These are phyloP conservation scores for Strigamia maritima DNA, from an alignment of 2,888 invertebrate genomes.

Conservation along the genomic window DNA sequence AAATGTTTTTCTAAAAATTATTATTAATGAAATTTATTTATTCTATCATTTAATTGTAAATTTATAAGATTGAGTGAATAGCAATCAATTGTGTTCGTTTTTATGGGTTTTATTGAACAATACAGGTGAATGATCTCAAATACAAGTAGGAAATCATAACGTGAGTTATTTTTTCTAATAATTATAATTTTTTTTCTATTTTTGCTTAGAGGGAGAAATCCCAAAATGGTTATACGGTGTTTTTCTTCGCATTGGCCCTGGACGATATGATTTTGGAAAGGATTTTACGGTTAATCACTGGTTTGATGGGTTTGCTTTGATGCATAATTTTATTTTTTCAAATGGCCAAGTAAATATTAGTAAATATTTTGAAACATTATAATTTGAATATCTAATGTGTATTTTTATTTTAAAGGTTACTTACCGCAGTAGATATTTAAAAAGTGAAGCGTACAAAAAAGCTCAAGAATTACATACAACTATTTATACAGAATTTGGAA, in stretches of 20 bases:
- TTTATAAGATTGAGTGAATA: too few species aligned
- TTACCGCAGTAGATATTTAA: slow-evolving; percentile 46
- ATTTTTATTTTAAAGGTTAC: slow-evolving; percentile 40
- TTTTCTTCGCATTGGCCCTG: slow-evolving; percentile 51
- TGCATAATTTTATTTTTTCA: slow-evolving; percentile 48
- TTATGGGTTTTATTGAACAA: too few species aligned
- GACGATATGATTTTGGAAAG: slow-evolving; percentile 49
- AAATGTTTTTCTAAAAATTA: not conserved
- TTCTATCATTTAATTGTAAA: not conserved
- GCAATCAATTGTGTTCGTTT: too few species aligned
- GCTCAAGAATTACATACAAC: slow-evolving; percentile 49
- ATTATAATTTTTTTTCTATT: not conserved
- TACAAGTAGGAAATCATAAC: not conserved
- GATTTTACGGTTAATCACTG: slow-evolving; percentile 48
- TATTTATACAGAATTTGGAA: slow-evolving; percentile 51
- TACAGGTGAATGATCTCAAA: not conserved
- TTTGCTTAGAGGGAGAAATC: slow-evolving; percentile 42
- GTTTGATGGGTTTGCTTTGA: slow-evolving; percentile 50
- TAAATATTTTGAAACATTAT: not conserved
- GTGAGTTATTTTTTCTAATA: not conserved
- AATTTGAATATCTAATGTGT: slow-evolving; percentile 28
- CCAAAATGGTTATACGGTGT: slow-evolving; percentile 49
- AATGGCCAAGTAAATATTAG: slow-evolving; percentile 48
- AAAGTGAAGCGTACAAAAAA: slow-evolving; percentile 48
- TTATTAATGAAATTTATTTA: not conserved